Conservation (phyloP, 1,140 invertebrate species). For the Apis mellifera region Amel_HAv3.1 CM009942.2:5809001-5809500, state of each 20-base stretch:
- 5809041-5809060: constrained; percentile 37
- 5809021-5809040: constrained; percentile 47
- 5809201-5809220: background rate
- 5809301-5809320: too few species aligned
- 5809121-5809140: background rate
- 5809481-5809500: too few species aligned
- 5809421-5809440: too few species aligned
- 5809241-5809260: background rate
- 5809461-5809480: too few species aligned
- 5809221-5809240: background rate
- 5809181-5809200: background rate
- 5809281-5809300: too few species aligned
- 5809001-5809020: constrained; percentile 35
- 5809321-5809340: too few species aligned
- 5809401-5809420: too few species aligned
- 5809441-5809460: too few species aligned
- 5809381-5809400: too few species aligned
- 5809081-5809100: constrained; percentile 23
- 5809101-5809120: constrained; percentile 16
- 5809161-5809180: background rate
- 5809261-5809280: background rate
- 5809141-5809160: constrained; percentile 15
- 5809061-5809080: constrained; percentile 44
- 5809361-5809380: too few species aligned
- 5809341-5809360: too few species aligned